Percentiles rank a stretch among this genome's conserved stretches.
Evolutionary conservation across 2,888 invertebrate species (phyloP).

Genomic region (Poecilus cupreus): DNA sequence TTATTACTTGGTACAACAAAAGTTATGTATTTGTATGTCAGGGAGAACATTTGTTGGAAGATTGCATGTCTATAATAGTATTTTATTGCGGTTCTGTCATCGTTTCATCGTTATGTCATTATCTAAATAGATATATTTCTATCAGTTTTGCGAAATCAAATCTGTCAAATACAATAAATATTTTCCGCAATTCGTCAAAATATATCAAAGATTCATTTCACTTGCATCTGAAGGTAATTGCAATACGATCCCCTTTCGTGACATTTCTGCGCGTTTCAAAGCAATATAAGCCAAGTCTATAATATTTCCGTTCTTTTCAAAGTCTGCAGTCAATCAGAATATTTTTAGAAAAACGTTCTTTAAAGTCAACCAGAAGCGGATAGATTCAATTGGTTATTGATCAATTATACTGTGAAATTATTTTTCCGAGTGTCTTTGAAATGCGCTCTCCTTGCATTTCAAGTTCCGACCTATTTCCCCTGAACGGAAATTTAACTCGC

Average conservation of each 20-base stretch:
- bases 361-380: neutral
- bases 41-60: too few species aligned
- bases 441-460: neutral
- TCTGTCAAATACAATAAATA: neutral
- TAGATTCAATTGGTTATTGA: neutral
- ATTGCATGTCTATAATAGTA: neutral
- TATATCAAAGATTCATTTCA: neutral
- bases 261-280: neutral
- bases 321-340: neutral
- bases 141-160: neutral
- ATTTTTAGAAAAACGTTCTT: neutral
- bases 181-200: neutral
- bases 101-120: neutral
- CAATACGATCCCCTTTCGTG: neutral
- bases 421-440: neutral
- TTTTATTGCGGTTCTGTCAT: neutral
- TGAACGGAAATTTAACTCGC: neutral
- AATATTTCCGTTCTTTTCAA: neutral
- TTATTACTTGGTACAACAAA: too few species aligned
- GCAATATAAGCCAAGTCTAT: neutral
- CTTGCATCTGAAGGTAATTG: neutral
- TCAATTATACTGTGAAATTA: neutral
- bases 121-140: neutral
- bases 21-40: too few species aligned
- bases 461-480: neutral